Base-by-base conservation (phyloP, 2,797 vertebrate genomes). In the Linurgus olivaceus region DNA sequence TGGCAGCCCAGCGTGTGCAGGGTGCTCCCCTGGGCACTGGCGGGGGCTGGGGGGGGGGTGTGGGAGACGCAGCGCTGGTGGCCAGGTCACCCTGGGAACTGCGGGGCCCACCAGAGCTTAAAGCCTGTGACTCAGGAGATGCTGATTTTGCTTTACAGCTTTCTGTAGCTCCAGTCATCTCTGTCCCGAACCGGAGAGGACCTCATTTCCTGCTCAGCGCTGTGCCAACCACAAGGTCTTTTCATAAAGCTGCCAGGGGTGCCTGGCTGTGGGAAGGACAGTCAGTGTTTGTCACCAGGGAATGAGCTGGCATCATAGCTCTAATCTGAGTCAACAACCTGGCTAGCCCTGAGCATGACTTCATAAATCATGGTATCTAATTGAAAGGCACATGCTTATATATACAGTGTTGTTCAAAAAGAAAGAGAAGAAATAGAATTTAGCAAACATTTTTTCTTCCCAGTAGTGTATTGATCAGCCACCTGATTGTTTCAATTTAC, bases 251-350 rank as follows among this genome's bases (percentile, higher is more conserved):
- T 94, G 96, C 96, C 94, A 92, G 87, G 95, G 90, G 94, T 92
- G 95, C 88, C 88, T 28, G 40, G 54, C 94, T 90, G 93, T 6
- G 78, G 95, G 90, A 94, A 96, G 96, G 94, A 96, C 93, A 95
- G 88, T 96, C 95, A 84, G 90, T 80, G 90, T 93, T 96, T 97
- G 95, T 96, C 96, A 91, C 57, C 86, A 86, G 93, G 96, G 96
- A 97, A 88, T 96, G 94, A 96, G 94, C 72, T 96, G 96, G 83
- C 96, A 96, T 83, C 88, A 50, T 14, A 51, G 85, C 92, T 91
- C 84, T 26, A 35, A 79, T 96, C 94, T 95, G 95, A 97, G 89
- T 97, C 96, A 97, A 93, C 91, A 89, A 82, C 93, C 94, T 96
- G 93, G 91, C 79, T 67, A 87, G 92, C 68, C 77, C 94, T 67